Conservation (phyloP, 2,113 vertebrate genomes). For the Gasterosteus aculeatus region DNA sequence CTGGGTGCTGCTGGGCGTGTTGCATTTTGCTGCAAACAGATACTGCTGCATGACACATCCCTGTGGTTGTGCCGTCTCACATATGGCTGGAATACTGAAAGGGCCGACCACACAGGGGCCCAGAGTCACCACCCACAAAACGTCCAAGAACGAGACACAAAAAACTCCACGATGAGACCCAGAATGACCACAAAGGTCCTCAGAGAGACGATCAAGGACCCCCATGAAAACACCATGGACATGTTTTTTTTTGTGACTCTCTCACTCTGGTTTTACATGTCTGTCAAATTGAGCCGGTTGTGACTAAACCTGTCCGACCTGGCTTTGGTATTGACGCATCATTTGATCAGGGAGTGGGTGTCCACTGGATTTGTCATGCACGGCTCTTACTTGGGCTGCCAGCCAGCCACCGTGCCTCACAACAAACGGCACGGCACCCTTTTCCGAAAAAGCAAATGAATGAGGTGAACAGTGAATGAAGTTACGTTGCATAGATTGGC, state of each 20-base stretch:
- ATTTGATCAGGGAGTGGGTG: constrained; percentile 46
- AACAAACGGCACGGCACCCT: constrained; percentile 13
- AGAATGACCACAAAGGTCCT: background rate
- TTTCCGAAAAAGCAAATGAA: constrained; percentile 27
- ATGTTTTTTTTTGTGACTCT: background rate
- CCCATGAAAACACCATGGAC: background rate
- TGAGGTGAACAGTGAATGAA: constrained; percentile 33
- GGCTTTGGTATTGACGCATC: constrained; percentile 21
- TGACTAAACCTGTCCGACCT: constrained; percentile 16
- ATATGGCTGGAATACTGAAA: background rate
- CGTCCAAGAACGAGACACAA: background rate
- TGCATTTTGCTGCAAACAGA: constrained; percentile 10
- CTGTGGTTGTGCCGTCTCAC: constrained; percentile 6
- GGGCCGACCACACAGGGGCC: background rate
- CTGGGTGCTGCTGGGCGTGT: background rate
- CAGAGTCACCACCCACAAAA: background rate
- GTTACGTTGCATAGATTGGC: constrained; percentile 9
- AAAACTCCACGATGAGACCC: too few species aligned
- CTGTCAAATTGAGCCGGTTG: background rate
- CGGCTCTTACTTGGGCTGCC: constrained; percentile 25
- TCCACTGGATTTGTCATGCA: constrained; percentile 42
- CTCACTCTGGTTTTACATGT: constrained; percentile 3
- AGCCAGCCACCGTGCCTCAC: constrained; percentile 18
- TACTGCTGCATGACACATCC: constrained; percentile 5
- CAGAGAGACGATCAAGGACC: too few species aligned